A percentile compares a stretch with the other conserved stretches of the same genome.
These are phyloP conservation scores for Subanguina moxae DNA, from an alignment of 1,140 invertebrate species.

Conservation along the genomic window DNA sequence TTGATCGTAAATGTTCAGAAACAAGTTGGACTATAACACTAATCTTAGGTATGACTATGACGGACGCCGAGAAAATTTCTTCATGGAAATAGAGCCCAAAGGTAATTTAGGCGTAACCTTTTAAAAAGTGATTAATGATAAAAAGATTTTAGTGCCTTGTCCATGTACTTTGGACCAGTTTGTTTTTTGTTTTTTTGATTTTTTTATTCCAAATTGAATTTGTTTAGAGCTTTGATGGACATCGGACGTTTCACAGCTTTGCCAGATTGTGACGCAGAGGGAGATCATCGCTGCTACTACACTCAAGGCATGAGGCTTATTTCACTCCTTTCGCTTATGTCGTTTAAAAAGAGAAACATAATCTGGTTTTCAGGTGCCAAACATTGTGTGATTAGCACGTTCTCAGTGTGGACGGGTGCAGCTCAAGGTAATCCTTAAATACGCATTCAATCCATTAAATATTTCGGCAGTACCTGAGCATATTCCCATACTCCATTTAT, in stretches of 20 bases:
- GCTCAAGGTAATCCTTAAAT: slow-evolving; percentile 14
- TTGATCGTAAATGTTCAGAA: neutral
- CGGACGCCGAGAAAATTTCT: slow-evolving; percentile 48
- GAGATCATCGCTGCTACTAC: slow-evolving; percentile 80
- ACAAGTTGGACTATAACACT: neutral
- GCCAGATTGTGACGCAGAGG: slow-evolving; percentile 81
- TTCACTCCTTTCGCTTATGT: neutral
- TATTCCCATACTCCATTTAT: too few species aligned
- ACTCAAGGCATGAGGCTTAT: slow-evolving; percentile 70
- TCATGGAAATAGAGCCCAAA: slow-evolving; percentile 49
- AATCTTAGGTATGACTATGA: slow-evolving; percentile 69
- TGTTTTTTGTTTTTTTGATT: neutral
- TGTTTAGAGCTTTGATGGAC: slow-evolving; percentile 22
- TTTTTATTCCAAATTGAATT: too few species aligned
- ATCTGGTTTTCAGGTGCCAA: slow-evolving; percentile 67
- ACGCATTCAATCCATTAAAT: neutral
- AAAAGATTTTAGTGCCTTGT: slow-evolving; percentile 67
- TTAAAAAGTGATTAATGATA: neutral
- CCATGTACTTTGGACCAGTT: slow-evolving; percentile 85
- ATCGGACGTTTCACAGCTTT: slow-evolving; percentile 82
- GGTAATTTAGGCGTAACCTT: too few species aligned
- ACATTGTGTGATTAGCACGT: slow-evolving; percentile 84
- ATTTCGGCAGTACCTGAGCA: neutral
- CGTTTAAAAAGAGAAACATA: too few species aligned
- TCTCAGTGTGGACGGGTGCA: slow-evolving; percentile 71